A percentile compares a stretch with the other conserved stretches of the same genome.
Conservation (phyloP, 1,140 invertebrate genomes). For the Melanaphis sacchari region DNA sequence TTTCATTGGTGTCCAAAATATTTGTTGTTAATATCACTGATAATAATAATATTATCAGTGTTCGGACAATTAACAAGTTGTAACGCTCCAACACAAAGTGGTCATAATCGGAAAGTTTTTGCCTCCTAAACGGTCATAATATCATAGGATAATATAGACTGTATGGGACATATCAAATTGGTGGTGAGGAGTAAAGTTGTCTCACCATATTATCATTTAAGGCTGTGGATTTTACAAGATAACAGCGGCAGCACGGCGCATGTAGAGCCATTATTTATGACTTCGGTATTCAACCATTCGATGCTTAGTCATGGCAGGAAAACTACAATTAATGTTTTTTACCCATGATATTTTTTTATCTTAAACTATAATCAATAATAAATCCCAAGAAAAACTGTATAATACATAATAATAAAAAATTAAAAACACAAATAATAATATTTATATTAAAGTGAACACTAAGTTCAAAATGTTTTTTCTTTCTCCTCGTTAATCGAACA, state of each 20-base stretch:
- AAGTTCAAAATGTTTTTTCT: constrained; percentile 8
- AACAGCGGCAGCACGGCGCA: background rate
- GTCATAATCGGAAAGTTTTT: too few relatives aligned
- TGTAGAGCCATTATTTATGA: background rate
- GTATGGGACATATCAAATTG: too few relatives aligned
- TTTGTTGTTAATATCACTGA: background rate
- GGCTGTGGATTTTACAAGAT: too few relatives aligned
- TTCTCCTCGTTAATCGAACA: background rate
- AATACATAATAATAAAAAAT: background rate
- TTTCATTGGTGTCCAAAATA: constrained; percentile 3
- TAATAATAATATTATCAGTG: background rate
- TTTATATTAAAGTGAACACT: background rate
- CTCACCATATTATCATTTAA: too few relatives aligned
- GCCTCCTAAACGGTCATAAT: too few relatives aligned
- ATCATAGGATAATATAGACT: too few relatives aligned
- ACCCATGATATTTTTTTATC: constrained; percentile 44
- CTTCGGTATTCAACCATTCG: too few relatives aligned
- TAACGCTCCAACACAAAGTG: too few relatives aligned
- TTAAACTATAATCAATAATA: constrained; percentile 54
- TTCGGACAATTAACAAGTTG: too few relatives aligned
- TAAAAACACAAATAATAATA: constrained; percentile 8
- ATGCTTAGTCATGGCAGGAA: background rate
- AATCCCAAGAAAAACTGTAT: background rate
- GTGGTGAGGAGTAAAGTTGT: too few relatives aligned
- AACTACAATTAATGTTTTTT: background rate